Evolutionary conservation across 2,888 invertebrate species (phyloP).

Genomic region (Eristalis pertinax): DNA sequence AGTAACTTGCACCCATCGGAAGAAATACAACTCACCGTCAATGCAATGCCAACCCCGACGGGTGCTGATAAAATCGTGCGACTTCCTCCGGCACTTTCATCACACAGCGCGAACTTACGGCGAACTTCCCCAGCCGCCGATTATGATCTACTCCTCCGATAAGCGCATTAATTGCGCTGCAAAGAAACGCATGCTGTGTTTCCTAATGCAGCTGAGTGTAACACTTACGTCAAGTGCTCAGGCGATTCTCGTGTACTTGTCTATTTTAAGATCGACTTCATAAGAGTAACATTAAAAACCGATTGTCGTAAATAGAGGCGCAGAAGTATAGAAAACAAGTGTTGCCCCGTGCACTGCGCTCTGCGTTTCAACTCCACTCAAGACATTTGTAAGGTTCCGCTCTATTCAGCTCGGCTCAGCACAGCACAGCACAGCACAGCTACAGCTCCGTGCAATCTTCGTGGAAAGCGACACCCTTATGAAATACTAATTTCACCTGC

Average conservation of each 20-base stretch:
- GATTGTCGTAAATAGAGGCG: neutral
- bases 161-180: neutral
- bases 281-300: neutral
- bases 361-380: neutral
- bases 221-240: slow-evolving; percentile 50
- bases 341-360: neutral
- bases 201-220: slow-evolving; percentile 28
- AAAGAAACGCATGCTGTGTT: neutral
- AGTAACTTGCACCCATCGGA: no score
- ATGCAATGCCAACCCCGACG: no score
- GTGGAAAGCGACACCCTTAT: slow-evolving; percentile 17
- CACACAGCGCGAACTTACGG: neutral
- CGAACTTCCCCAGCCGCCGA: neutral
- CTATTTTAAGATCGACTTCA: slow-evolving; percentile 46
- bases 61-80: neutral
- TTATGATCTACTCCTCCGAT: neutral
- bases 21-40: no score
- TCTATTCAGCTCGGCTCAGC: neutral
- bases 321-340: slow-evolving; percentile 19
- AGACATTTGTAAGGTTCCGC: slow-evolving; percentile 10
- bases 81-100: neutral
- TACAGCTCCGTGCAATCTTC: neutral
- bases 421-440: no score
- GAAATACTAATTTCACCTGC: slow-evolving; percentile 14
- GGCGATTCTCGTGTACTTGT: slow-evolving; percentile 27